Evolutionary conservation across 2,888 invertebrate species (phyloP), one percentile per base, ranked within the genome.

Genomic region (Lepeophtheirus nordmannii): DNA sequence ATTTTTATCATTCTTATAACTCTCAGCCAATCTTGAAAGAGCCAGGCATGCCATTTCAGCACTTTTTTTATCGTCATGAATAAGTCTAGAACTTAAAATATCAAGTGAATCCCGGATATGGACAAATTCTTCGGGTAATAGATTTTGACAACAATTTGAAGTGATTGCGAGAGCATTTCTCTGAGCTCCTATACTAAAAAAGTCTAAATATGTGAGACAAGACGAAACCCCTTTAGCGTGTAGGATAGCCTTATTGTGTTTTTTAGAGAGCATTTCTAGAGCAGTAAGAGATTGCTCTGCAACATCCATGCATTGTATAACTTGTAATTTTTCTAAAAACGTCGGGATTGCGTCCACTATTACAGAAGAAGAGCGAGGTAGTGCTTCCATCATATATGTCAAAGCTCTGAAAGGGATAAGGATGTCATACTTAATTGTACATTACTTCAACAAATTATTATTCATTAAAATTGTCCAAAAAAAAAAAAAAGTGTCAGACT

Each of bases 251-350:
- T 97, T 98, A 73, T 93, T 91, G 78, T 98, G 98, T 68, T 96
- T 81, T 14, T 93, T 82, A 0, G 96, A 97, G 63, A 98, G 80
- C 85, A 96, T 96, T 75, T 98, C 97, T 57, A 98, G 80, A 2
- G 97, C 97, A 8, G 96, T 93, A 69, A 98, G 81, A 70, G 93
- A 90, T 78, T 98, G 97, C 76, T 98, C 98, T 5, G 98, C 98
- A 22, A 98, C 97, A 78, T 98, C 98, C 91, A 98, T 97, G 76
- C 97, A 98, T 71, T 96, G 96, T 72, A 97, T 98, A 30, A 91
- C 89, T 78, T 96, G 93, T 67, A 97, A 80, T 78, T 93, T 98
- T 77, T 96, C 93, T 67, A 98, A 79, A 78, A 98, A 93, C 1
- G 91, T 89, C 7, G 98, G 97, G 68, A 98, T 91, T 1, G 96